Evolutionary conservation across 1,140 invertebrate species (phyloP).

Genomic region (Panonychus citri): DNA sequence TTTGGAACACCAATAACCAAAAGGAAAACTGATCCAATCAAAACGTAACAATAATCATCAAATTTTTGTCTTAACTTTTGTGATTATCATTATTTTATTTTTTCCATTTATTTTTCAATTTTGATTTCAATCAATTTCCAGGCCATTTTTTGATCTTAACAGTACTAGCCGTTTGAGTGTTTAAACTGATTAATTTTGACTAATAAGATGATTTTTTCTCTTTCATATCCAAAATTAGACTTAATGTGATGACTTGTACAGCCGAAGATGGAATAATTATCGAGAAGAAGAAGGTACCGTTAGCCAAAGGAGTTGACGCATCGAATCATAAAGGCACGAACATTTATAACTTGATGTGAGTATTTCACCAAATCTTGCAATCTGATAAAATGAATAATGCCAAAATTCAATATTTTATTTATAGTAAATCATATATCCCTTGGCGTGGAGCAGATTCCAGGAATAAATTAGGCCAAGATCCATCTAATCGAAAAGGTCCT

Average conservation of each 20-base stretch:
- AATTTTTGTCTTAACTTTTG: too few relatives aligned
- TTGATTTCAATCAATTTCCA: too few relatives aligned
- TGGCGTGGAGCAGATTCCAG: conserved; percentile 9
- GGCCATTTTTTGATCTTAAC: too few relatives aligned
- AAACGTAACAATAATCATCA: conserved; percentile 20
- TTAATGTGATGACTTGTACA: conserved; percentile 10
- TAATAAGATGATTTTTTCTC: not conserved
- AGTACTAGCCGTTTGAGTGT: too few relatives aligned
- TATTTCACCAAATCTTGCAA: not conserved
- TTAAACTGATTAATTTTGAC: conserved; percentile 16
- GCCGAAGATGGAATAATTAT: conserved; percentile 13
- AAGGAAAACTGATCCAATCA: conserved; percentile 22
- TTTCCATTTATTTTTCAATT: too few relatives aligned
- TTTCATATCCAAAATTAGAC: not conserved
- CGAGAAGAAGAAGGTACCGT: conserved; percentile 6
- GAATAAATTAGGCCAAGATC: conserved; percentile 12
- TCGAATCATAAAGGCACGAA: conserved; percentile 6
- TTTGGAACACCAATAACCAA: conserved; percentile 18
- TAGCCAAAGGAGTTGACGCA: conserved; percentile 10
- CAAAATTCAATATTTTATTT: not conserved
- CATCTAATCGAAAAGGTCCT: conserved; percentile 14
- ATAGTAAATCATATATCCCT: conserved; percentile 15
- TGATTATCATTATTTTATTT: too few relatives aligned
- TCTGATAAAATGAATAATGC: not conserved
- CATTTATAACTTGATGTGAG: conserved; percentile 11